Percentiles rank a stretch among this genome's conserved stretches.
Evolutionary conservation across 2,113 vertebrate species (phyloP).

Genomic region (Trinectes maculatus): DNA sequence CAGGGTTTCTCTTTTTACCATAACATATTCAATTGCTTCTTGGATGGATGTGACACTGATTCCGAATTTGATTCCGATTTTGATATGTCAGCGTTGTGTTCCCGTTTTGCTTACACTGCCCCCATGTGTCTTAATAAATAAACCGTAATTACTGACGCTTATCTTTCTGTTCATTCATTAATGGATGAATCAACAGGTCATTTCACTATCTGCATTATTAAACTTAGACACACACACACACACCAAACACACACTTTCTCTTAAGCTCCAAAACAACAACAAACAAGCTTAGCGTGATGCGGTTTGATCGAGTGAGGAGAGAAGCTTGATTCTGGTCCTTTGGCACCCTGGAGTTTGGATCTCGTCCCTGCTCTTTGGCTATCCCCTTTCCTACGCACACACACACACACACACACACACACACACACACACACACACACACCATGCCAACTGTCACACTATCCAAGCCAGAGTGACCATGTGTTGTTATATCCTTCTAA

Average conservation of each 20-base stretch:
- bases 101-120: neutral
- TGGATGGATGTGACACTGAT: too few species aligned
- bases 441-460: slow-evolving; percentile 68
- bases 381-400: slow-evolving; percentile 24
- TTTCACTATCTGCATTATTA: slow-evolving; percentile 16
- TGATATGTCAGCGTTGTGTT: neutral
- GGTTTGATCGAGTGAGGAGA: slow-evolving; percentile 32
- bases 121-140: neutral
- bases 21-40: too few species aligned
- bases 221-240: slow-evolving; percentile 23
- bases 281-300: slow-evolving; percentile 26
- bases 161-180: neutral
- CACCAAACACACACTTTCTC: slow-evolving; percentile 8
- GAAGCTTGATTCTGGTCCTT: slow-evolving; percentile 55
- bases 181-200: neutral
- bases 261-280: slow-evolving; percentile 24
- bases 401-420: slow-evolving; percentile 32
- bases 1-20: too few species aligned
- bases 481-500: slow-evolving; percentile 72
- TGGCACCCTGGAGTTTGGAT: slow-evolving; percentile 64
- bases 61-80: too few species aligned
- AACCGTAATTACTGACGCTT: neutral
- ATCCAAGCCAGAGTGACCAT: slow-evolving; percentile 74
- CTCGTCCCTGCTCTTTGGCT: slow-evolving; percentile 59
- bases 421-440: slow-evolving; percentile 40